Base-by-base conservation (phyloP, 2,888 invertebrate species). In the Himalopsyche kuldschensis region DNA sequence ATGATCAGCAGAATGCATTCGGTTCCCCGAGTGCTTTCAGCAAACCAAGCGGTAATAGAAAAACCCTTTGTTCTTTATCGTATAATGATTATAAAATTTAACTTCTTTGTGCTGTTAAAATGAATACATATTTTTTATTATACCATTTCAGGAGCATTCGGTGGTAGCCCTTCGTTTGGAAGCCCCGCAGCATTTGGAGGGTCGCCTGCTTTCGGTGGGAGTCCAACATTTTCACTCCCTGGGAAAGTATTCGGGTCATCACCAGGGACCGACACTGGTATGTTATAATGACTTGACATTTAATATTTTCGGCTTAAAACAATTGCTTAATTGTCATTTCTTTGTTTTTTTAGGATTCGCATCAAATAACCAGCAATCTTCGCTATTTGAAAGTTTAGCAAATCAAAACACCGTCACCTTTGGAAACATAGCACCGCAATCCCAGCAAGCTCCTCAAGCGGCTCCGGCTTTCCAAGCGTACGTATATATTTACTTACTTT, bases 341-440 rank as follows among this genome's bases (percentile, higher is more conserved):
- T 75, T 35, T 80, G 11, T 80, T 41, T 46, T n/a, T 47, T 27
- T 41, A 80, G 35, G 63, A 32, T 69, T 35, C 31, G 20, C 63
- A 24, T 48, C 31, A 80, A 31, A 91, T n/a, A 89, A 90, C 0
- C 93, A 93, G 85, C 92, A 93, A 75, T 92, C 92, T 87, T 89
- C 93, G 0, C 93, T 93, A 69, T 94, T 94, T 89, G 94, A 94
- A 87, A 94, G 90, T 88, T 88, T 94, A 86, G 94, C 94, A 0
- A 92, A 91, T 55, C 94, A 94, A 88, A 93, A 93, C 87, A 94
- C 94, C 0, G 89, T 94, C 80, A 93, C 94, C 0, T 94, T 94
- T 89, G 94, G 94, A 77, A 93, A 93, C 88, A 88, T 94, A 32
- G 94, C 94, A 0, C 93, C 94, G 87, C 93, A 93, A 86, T 89